A percentile compares a stretch with the other conserved stretches of the same genome.
These are phyloP conservation scores for Cartodere bifasciata DNA, from an alignment of 2,888 invertebrate genomes.

Conservation along the genomic window DNA sequence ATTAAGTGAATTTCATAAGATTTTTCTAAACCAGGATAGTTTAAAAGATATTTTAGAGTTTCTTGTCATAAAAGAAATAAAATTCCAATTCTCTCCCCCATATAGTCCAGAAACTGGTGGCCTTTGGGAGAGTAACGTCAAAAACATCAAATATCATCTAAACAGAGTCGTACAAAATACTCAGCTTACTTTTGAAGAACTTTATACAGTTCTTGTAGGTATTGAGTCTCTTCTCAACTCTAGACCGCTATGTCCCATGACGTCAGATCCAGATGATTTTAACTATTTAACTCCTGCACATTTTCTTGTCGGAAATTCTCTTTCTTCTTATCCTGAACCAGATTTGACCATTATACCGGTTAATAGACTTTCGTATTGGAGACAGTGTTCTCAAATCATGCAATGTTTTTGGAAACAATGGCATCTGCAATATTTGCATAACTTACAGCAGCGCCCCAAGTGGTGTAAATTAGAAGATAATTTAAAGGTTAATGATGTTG, in stretches of 20 bases:
- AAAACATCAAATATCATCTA: slow-evolving; percentile 12
- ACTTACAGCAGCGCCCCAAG: slow-evolving; percentile 14
- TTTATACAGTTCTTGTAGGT: slow-evolving; percentile 17
- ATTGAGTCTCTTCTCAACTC: slow-evolving; percentile 21
- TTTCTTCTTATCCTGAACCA: slow-evolving; percentile 9
- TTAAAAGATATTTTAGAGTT: no score
- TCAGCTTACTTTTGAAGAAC: slow-evolving; percentile 19
- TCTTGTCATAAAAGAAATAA: no score
- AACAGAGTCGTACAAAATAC: slow-evolving; percentile 14
- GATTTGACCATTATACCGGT: slow-evolving; percentile 5
- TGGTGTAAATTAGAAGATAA: no score
- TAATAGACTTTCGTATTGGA: slow-evolving; percentile 11
- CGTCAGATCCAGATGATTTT: slow-evolving; percentile 12
- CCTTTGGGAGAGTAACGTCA: slow-evolving; percentile 11
- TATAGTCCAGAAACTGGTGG: slow-evolving; percentile 13
- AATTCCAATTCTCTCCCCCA: no score
- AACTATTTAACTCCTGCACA: slow-evolving; percentile 13
- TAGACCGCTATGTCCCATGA: slow-evolving; percentile 16
- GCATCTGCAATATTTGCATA: slow-evolving; percentile 14
- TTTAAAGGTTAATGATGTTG: no score
- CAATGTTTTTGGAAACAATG: slow-evolving; percentile 16
- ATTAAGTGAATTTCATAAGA: no score
- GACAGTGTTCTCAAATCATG: slow-evolving; percentile 10
- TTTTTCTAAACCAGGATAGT: no score
- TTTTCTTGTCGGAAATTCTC: slow-evolving; percentile 11